Evolutionary conservation across 2,113 vertebrate genomes (phyloP).

Genomic region (Paraplagusia blochii): DNA sequence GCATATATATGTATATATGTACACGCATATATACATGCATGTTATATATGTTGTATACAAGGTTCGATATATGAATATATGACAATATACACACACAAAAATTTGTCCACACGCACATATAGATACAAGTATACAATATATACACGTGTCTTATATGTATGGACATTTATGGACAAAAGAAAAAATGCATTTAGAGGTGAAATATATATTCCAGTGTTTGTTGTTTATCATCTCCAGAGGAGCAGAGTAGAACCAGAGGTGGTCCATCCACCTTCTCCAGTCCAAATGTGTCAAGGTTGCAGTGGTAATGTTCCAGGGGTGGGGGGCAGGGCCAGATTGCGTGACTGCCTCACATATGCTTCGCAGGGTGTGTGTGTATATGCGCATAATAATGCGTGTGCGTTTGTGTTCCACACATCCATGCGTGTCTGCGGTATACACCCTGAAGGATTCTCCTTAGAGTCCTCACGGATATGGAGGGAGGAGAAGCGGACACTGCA

Average conservation of each 20-base stretch:
- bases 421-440: slow-evolving; percentile 36
- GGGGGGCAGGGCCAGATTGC: slow-evolving; percentile 17
- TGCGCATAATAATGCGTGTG: slow-evolving; percentile 40
- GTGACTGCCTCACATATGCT: slow-evolving; percentile 57
- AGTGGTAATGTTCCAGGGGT: background rate
- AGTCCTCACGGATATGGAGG: slow-evolving; percentile 28
- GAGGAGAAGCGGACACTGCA: slow-evolving; percentile 25
- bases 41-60: too few relatives aligned
- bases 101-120: too few relatives aligned
- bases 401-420: slow-evolving; percentile 24
- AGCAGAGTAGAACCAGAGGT: background rate
- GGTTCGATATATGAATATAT: too few relatives aligned
- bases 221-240: too few relatives aligned
- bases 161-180: too few relatives aligned
- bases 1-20: too few relatives aligned
- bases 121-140: too few relatives aligned
- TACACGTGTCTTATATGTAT: too few relatives aligned
- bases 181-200: too few relatives aligned
- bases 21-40: too few relatives aligned
- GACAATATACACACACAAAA: too few relatives aligned
- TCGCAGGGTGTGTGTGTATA: slow-evolving; percentile 40
- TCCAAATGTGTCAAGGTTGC: slow-evolving; percentile 15
- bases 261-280: slow-evolving; percentile 1
- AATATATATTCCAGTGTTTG: too few relatives aligned
- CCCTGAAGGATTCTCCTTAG: slow-evolving; percentile 51